Evolutionary conservation across 2,113 vertebrate genomes (phyloP).

Genomic region (Cebus imitator): DNA sequence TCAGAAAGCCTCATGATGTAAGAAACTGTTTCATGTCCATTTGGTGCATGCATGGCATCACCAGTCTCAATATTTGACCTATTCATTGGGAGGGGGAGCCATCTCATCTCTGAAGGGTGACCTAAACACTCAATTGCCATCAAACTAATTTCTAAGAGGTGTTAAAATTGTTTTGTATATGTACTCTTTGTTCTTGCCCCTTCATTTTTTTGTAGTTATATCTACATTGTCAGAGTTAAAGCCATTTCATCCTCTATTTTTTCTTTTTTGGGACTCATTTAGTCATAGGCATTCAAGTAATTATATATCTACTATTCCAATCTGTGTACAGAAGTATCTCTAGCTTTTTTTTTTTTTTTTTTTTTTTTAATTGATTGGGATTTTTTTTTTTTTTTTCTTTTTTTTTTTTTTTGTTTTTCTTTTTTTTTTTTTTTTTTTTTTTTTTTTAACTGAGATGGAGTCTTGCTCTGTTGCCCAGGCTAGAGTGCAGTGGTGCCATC

Average conservation of each 20-base stretch:
- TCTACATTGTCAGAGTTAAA: neutral
- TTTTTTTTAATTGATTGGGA: too few relatives aligned
- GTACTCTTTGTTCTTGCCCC: neutral
- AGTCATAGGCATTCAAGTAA: neutral
- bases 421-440: too few relatives aligned
- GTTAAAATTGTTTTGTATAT: neutral
- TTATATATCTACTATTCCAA: neutral
- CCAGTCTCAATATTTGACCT: neutral
- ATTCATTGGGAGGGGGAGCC: neutral
- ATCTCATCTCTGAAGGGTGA: neutral
- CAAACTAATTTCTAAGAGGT: neutral
- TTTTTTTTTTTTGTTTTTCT: too few relatives aligned
- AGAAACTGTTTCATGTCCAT: neutral
- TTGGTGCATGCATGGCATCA: neutral
- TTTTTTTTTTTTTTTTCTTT: too few relatives aligned
- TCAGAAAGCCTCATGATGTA: neutral
- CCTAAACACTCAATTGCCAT: neutral
- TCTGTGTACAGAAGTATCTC: neutral
- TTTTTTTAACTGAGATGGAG: too few relatives aligned
- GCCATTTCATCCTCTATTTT: neutral
- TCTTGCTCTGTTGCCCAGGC: too few relatives aligned
- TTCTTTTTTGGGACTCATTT: neutral
- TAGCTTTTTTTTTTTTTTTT: too few relatives aligned
- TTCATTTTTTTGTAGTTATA: neutral
- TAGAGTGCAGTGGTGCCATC: too few relatives aligned